These are phyloP conservation scores for Nymphalis io DNA, from an alignment of 1,140 invertebrate species.

Conservation along the genomic window DNA sequence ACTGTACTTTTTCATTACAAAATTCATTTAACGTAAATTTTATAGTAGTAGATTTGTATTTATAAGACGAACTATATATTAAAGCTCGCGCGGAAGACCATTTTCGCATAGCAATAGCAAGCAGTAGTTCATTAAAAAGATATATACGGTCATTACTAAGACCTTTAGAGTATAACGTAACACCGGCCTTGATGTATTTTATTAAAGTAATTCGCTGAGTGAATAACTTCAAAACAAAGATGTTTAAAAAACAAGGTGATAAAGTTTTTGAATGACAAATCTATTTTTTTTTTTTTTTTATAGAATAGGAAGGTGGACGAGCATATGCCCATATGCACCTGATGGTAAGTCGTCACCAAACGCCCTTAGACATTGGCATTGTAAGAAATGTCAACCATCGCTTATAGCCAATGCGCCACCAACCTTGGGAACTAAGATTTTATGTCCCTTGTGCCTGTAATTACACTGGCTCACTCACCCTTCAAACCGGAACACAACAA, in stretches of 20 bases:
- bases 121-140: constrained; percentile 71
- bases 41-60: constrained; percentile 48
- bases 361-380: too few relatives aligned
- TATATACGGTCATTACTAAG: constrained; percentile 66
- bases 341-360: too few relatives aligned
- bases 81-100: constrained; percentile 47
- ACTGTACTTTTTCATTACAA: not conserved
- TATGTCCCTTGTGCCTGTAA: too few relatives aligned
- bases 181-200: constrained; percentile 50
- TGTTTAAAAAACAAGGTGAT: not conserved
- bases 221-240: constrained; percentile 13
- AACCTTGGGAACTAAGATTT: too few relatives aligned
- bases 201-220: constrained; percentile 44
- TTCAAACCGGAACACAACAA: too few relatives aligned
- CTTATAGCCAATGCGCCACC: too few relatives aligned
- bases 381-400: too few relatives aligned
- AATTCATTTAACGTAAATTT: constrained; percentile 56
- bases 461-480: too few relatives aligned
- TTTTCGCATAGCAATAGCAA: constrained; percentile 63
- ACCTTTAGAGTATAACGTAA: constrained; percentile 60
- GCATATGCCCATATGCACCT: too few relatives aligned
- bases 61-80: constrained; percentile 60
- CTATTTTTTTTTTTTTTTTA: not conserved
- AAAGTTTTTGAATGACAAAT: not conserved
- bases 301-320: too few relatives aligned